Percentiles rank a stretch among this genome's conserved stretches.
phyloP scores from a whole-genome alignment of 2,113 vertebrate genomes.

The Notarius lentiginosus region DNA sequence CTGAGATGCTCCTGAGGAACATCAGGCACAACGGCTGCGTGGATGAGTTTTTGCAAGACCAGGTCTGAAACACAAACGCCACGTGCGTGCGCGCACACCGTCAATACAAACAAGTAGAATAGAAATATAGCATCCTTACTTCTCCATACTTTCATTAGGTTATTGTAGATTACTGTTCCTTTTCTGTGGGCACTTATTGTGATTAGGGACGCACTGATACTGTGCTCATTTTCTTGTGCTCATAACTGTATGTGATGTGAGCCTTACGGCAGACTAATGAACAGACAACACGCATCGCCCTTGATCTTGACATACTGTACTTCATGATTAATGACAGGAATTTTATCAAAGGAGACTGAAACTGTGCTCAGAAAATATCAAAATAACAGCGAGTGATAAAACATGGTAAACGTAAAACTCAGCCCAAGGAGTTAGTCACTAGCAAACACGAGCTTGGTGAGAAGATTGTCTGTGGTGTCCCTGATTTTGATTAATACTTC shows the following conservation, averaged over 20 bases:
- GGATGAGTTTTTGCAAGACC: constrained; percentile 95
- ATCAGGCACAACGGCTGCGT: constrained; percentile 92
- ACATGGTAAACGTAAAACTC: neutral
- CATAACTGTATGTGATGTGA: neutral
- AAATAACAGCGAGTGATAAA: neutral
- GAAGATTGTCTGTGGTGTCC: neutral
- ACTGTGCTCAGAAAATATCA: neutral
- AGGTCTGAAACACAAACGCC: constrained; percentile 73
- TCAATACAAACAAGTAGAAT: neutral
- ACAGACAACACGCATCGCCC: neutral
- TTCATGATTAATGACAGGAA: neutral
- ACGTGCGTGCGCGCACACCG: too few relatives aligned
- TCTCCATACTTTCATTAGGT: neutral
- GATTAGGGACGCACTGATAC: neutral
- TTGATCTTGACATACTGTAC: neutral
- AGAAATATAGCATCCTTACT: neutral
- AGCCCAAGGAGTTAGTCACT: neutral
- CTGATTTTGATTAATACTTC: neutral
- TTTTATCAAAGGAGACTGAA: neutral
- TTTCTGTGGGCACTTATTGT: neutral
- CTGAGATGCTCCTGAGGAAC: constrained; percentile 90
- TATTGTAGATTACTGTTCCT: neutral
- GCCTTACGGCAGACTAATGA: neutral
- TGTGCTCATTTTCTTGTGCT: neutral
- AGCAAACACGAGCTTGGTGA: neutral